Evolutionary conservation across 2,888 invertebrate species (phyloP).

Genomic region (Meandrusa payeni): DNA sequence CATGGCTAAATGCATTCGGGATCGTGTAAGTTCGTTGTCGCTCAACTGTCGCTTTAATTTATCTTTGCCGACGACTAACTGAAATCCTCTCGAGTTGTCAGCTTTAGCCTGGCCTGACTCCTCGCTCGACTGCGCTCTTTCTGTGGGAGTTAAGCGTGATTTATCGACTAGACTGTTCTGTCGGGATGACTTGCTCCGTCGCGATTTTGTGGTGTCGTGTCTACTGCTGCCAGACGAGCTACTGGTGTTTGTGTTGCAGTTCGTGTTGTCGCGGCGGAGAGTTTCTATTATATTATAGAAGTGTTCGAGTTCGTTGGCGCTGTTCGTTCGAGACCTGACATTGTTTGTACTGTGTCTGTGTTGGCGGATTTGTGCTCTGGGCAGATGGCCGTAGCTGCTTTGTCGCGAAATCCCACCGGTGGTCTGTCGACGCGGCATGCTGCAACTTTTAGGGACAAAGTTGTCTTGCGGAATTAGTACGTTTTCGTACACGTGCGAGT

Average conservation of each 20-base stretch:
- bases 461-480: conserved; percentile 48
- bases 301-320: conserved; percentile 58
- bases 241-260: conserved; percentile 50
- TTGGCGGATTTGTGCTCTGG: conserved; percentile 58
- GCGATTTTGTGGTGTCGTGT: conserved; percentile 36
- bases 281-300: conserved; percentile 68
- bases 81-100: conserved; percentile 54
- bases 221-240: conserved; percentile 61
- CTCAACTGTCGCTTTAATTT: conserved; percentile 67
- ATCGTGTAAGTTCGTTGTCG: conserved; percentile 61
- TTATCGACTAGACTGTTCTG: conserved; percentile 62
- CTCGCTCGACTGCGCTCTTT: conserved; percentile 59
- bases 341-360: conserved; percentile 58
- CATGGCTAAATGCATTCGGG: conserved; percentile 62
- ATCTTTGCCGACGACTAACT: conserved; percentile 62
- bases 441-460: conserved; percentile 66
- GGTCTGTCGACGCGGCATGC: conserved; percentile 69
- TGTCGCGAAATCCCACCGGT: conserved; percentile 58
- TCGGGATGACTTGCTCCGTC: conserved; percentile 43
- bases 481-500: conserved; percentile 72
- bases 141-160: conserved; percentile 43
- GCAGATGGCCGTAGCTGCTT: conserved; percentile 64
- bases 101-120: conserved; percentile 44
- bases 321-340: conserved; percentile 52
- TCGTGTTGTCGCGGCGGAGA: conserved; percentile 44